A percentile compares a stretch with the other conserved stretches of the same genome.
Conservation (phyloP, 2,797 vertebrate genomes). For the Pteropus rufus region DNA sequence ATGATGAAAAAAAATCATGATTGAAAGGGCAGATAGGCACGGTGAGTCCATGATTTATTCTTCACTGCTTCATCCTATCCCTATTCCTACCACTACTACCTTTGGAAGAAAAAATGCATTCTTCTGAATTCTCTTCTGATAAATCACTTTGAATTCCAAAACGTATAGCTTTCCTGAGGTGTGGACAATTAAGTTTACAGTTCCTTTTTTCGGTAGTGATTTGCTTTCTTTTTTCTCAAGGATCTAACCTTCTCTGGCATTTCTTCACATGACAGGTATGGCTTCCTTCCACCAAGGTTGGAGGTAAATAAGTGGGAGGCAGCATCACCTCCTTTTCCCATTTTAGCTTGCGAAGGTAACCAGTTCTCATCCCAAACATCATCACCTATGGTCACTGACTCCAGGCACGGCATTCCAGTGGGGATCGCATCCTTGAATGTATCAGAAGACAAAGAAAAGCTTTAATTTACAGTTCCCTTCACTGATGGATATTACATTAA, state of each 20-base stretch:
- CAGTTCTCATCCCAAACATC: conserved; percentile 80
- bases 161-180: background rate
- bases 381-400: conserved; percentile 66
- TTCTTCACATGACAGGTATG: conserved; percentile 39
- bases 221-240: background rate
- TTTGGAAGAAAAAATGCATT: background rate
- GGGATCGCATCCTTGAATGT: conserved; percentile 67
- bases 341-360: conserved; percentile 43
- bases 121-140: background rate
- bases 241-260: conserved; percentile 64
- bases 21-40: background rate
- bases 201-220: background rate
- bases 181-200: background rate
- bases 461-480: background rate
- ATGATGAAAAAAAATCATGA: background rate
- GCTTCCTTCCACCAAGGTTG: conserved; percentile 40
- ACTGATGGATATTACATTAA: background rate
- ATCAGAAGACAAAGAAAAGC: conserved; percentile 14
- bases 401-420: conserved; percentile 75
- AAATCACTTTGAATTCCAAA: background rate
- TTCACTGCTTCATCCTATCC: background rate
- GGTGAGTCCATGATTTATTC: background rate
- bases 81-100: background rate
- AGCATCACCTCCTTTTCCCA: background rate
- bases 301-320: background rate